Evolutionary conservation across 2,113 vertebrate genomes (phyloP).

Genomic region (Shinisaurus crocodilurus): DNA sequence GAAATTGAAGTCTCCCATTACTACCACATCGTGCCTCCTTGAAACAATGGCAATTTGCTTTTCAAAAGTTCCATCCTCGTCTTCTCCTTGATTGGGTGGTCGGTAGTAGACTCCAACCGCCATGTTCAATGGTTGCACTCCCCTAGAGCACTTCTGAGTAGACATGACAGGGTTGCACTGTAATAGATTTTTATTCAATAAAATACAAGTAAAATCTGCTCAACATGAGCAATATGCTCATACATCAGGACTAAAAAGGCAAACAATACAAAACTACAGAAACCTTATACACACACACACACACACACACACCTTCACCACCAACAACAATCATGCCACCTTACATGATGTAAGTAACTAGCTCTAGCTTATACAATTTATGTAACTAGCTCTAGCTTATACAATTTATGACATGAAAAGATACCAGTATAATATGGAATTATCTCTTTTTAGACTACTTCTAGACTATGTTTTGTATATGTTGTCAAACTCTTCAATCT

Average conservation of each 20-base stretch:
- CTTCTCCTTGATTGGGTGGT: too few relatives aligned
- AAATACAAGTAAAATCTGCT: not conserved
- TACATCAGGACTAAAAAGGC: not conserved
- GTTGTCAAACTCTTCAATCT: not conserved
- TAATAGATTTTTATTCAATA: not conserved
- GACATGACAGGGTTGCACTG: too few relatives aligned
- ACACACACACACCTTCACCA: not conserved
- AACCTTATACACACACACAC: not conserved
- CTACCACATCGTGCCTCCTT: too few relatives aligned
- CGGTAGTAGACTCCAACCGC: too few relatives aligned
- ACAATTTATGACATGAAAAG: not conserved
- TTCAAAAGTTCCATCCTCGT: too few relatives aligned
- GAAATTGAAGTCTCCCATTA: too few relatives aligned
- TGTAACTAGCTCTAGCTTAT: not conserved
- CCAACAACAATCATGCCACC: not conserved
- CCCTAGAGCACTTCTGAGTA: too few relatives aligned
- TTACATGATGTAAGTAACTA: not conserved
- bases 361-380: too few relatives aligned
- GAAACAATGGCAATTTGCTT: too few relatives aligned
- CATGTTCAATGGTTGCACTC: too few relatives aligned
- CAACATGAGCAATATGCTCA: not conserved
- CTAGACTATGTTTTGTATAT: not conserved
- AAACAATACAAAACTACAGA: not conserved
- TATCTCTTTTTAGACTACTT: not conserved
- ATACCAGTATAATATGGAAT: not conserved